Base-by-base conservation (phyloP, 2,888 invertebrate species). In the Ptilodon capucinus region DNA sequence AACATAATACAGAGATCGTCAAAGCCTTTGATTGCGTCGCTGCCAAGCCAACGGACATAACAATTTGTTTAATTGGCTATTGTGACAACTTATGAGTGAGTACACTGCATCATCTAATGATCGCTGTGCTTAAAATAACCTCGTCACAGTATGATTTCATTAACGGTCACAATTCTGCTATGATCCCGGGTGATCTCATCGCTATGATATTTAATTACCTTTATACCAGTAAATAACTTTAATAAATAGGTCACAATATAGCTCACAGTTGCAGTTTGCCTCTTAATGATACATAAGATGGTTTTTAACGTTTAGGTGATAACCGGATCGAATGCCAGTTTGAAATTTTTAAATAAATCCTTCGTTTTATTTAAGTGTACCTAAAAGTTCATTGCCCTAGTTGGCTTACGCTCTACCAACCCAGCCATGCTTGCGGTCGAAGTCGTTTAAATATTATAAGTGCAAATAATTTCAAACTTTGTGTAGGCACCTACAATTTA, bases 361-460 rank as follows among this genome's bases (percentile, higher is more conserved):
- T 46, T 49, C 51, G 50, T 48, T 52, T 50, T 56, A 57, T 54
- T 61, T 57, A 56, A 57, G 63, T 59, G 64, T 63, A 64, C 65
- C 64, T 60, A 51, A 51, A 57, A 63, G 71, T 71, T 76, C 77
- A 67, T 66, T 76, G 74, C 68, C 67, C 76, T 54, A 63, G 57
- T 54, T 60, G 57, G 48, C 71, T 65, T 71, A 71, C 76, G 76
- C 68, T 78, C 70, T 65, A 64, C 53, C 72, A 64, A 52, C 64
- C 53, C 72, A 64, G 52, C 64, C 73, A 69, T 60, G 68, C 66
- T 50, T 60, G 46, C 51, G 54, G 16, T 13, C 40, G 25, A 16
- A 16, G 49, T 51, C 47, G 43, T 53, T 42, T 52, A 40, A 54
- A 32, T 51, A 40, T 23, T 40, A 48, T 40, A 51, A n/a, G n/a